Conservation (phyloP, 2,888 invertebrate species). For the Microdon myrmicae region DNA sequence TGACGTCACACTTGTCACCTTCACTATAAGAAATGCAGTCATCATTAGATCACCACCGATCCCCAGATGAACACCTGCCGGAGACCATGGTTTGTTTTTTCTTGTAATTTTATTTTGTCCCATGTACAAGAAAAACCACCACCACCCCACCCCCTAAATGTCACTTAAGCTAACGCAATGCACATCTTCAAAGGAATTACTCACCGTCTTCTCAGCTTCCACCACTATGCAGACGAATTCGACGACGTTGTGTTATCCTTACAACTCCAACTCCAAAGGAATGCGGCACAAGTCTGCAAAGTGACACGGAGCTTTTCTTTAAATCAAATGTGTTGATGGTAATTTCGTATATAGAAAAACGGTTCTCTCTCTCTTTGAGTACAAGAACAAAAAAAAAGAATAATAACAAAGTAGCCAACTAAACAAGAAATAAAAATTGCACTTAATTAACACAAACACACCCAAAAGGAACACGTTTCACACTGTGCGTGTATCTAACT, state of each 20-base stretch:
- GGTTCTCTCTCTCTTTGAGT: too few relatives aligned
- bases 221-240: too few relatives aligned
- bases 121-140: constrained; percentile 6
- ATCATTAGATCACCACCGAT: constrained; percentile 16
- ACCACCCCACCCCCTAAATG: not conserved
- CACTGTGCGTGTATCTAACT: constrained; percentile 11
- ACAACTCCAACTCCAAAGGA: constrained; percentile 20
- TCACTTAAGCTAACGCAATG: not conserved
- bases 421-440: constrained; percentile 38
- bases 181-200: too few relatives aligned
- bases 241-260: constrained; percentile 44
- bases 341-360: constrained; percentile 29
- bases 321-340: constrained; percentile 23
- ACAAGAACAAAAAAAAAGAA: constrained; percentile 3
- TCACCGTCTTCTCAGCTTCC: too few relatives aligned
- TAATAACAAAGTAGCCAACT: too few relatives aligned
- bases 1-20: constrained; percentile 41
- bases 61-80: not conserved
- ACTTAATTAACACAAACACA: constrained; percentile 52
- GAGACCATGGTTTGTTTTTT: not conserved
- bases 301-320: constrained; percentile 32
- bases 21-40: constrained; percentile 5
- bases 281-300: constrained; percentile 43
- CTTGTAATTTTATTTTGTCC: constrained; percentile 1
- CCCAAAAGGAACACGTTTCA: constrained; percentile 46